Percentiles rank a stretch among this genome's conserved stretches.
Conservation (phyloP, 2,797 vertebrate genomes). For the Gobio occitaniae region DNA sequence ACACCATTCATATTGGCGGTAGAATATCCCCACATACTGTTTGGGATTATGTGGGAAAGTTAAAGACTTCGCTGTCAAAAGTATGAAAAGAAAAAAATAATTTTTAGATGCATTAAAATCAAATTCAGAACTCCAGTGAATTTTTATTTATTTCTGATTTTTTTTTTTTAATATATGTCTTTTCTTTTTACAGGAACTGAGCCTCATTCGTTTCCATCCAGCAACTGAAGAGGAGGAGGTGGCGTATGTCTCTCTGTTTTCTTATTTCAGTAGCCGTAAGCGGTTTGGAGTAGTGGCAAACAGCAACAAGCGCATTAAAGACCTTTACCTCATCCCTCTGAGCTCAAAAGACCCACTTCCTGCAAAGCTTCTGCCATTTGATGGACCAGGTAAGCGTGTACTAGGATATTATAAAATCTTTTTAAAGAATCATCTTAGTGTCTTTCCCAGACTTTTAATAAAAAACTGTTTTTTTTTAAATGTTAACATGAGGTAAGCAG, state of each 20-base stretch:
- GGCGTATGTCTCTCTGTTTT: slow-evolving; percentile 97
- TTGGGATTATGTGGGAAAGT: slow-evolving; percentile 98
- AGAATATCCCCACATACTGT: slow-evolving; percentile 94
- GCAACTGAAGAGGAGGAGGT: slow-evolving; percentile 98
- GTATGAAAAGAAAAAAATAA: slow-evolving; percentile 72
- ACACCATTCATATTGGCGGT: slow-evolving; percentile 95
- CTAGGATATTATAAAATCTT: slow-evolving; percentile 46
- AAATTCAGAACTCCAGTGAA: background rate
- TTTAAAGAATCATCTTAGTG: background rate
- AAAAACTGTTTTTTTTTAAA: background rate
- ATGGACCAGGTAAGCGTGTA: slow-evolving; percentile 96
- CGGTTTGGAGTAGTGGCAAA: slow-evolving; percentile 97
- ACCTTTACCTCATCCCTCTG: slow-evolving; percentile 98
- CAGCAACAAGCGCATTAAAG: slow-evolving; percentile 96
- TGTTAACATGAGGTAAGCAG: slow-evolving; percentile 19
- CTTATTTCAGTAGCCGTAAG: slow-evolving; percentile 98
- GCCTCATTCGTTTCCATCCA: slow-evolving; percentile 97
- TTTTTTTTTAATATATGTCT: background rate
- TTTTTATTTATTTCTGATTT: background rate
- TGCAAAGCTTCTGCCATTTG: slow-evolving; percentile 96
- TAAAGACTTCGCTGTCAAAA: slow-evolving; percentile 96
- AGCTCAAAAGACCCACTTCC: slow-evolving; percentile 95
- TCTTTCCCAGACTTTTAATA: background rate
- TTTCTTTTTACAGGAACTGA: slow-evolving; percentile 86
- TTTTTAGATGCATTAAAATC: background rate